Base-by-base conservation (phyloP, 64 coral and sea anemone species). In the Catalaphyllia jardinei region DNA sequence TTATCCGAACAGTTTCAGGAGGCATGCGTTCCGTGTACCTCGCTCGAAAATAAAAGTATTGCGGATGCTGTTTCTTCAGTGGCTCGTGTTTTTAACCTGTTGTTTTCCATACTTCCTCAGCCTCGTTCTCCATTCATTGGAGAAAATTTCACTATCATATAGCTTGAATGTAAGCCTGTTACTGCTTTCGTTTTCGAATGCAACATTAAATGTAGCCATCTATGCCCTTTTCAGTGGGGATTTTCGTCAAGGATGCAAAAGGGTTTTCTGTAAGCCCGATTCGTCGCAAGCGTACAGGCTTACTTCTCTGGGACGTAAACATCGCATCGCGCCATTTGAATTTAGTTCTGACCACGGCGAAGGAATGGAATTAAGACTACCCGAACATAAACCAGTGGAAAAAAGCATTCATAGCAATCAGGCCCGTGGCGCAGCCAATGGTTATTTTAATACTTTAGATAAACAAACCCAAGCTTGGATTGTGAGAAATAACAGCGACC, bases 211-310 rank as follows among this genome's bases (percentile, higher is more conserved):
- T 61, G 90, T 91, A 12, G 13, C 93, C 14, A 95, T 94, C 29
- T 98, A 98, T 54, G 80, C 90, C 19, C 19, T 98, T 2, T 98
- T 98, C 75, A 98, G 86, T 50, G 91, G 81, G 29, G 96, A 98
- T 38, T 98, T 98, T 93, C 93, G 96, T 17, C 93, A 81, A 35
- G 96, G 96, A 60, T 98, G 96, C 42, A 98, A 98, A 46, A 86
- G 91, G 52, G 91, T 98, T 4, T 79, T 99, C 64, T 91, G 84
- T 20, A 99, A 99, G 73, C 94, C 94, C 19, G 97, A 99, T 73
- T 61, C 97, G 27, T 99, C 97, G 4, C 94, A 95, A 93, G 97
- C 97, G 0, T 99, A 99, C 54, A 62, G 93, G 29, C 84, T 99
- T 2, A 94, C 94, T 14, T 90, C 88, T 15, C 78, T 93, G 10